Evolutionary conservation across 2,113 vertebrate genomes (phyloP), one percentile per base, ranked within the genome.

Genomic region (Pluvianellus socialis): DNA sequence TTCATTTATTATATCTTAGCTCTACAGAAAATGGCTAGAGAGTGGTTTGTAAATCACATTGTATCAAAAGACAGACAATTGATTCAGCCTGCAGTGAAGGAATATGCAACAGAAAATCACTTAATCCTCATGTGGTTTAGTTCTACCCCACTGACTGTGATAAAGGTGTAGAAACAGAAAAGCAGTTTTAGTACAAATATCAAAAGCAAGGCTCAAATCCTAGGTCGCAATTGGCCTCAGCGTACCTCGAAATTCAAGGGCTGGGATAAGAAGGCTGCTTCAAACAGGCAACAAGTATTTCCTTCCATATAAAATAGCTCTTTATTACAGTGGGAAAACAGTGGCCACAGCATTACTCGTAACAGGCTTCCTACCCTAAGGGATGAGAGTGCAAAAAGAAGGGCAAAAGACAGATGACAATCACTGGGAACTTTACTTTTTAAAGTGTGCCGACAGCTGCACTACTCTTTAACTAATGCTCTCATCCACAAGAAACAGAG

Each of bases 61-160:
- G 30, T 68, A 79, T 45, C 58, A 59, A 38, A 90, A 93, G 85
- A 65, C 59, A 88, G 90, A 84, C 47, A 86, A 77, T 14, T 9
- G 75, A 70, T 71, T 90, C 63, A 86, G 55, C 21, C 75, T 88
- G 63, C 71, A 75, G 33, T 52, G 50, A 40, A 68, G 72, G 71
- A 88, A 79, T 50, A 70, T 17, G 62, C 86, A 87, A 53, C 22
- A 90, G 79, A 85, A 95, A 95, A 90, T 79, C 75, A 81, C 72
- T 86, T 91, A 81, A 86, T 91, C 79, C 88, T 55, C 88, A 55
- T 18, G 86, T 45, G 80, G 76, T 87, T 94, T 92, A 91, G 89
- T 77, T 95, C 95, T 94, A 59, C 68, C 59, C 55, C 86, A 70
- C 68, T 84, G 68, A 44, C n/a, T 49, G 40, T 6, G 65, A 77